phyloP scores from a whole-genome alignment of 1,140 invertebrate genomes.

The Drosophila pandora region DNA sequence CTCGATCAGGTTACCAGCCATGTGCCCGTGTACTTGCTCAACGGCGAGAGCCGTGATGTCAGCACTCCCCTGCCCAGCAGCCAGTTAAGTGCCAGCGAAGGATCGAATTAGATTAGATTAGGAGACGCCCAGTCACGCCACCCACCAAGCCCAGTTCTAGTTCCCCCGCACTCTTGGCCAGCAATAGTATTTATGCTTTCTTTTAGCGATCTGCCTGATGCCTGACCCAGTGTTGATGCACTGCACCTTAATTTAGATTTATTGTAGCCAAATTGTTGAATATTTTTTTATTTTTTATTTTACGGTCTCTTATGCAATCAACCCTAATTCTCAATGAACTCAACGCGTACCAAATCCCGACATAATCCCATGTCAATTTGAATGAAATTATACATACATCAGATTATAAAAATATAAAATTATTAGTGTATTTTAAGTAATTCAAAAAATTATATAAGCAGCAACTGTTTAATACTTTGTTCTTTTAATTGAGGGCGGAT shows the following conservation, averaged over 20 bases:
- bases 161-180: constrained; percentile 17
- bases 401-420: constrained; percentile 7
- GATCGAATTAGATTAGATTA: constrained; percentile 37
- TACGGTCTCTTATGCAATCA: constrained; percentile 23
- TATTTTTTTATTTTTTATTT: constrained; percentile 9
- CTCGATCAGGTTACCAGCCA: constrained; percentile 66
- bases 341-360: constrained; percentile 29
- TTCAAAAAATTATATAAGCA: constrained; percentile 31
- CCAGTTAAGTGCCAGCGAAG: constrained; percentile 31
- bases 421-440: constrained; percentile 27
- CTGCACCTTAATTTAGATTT: constrained; percentile 18
- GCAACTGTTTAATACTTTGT: constrained; percentile 7
- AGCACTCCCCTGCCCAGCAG: constrained; percentile 56
- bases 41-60: constrained; percentile 74
- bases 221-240: constrained; percentile 13
- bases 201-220: background rate
- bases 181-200: constrained; percentile 38
- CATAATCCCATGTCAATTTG: constrained; percentile 35
- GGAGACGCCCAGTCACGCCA: constrained; percentile 2
- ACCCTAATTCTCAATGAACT: constrained; percentile 9
- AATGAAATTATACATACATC: constrained; percentile 11
- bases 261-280: constrained; percentile 39
- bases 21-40: constrained; percentile 74
- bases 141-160: constrained; percentile 29
- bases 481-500: background rate